Conservation (phyloP, 2,888 invertebrate species). For the Drepana falcataria region DNA sequence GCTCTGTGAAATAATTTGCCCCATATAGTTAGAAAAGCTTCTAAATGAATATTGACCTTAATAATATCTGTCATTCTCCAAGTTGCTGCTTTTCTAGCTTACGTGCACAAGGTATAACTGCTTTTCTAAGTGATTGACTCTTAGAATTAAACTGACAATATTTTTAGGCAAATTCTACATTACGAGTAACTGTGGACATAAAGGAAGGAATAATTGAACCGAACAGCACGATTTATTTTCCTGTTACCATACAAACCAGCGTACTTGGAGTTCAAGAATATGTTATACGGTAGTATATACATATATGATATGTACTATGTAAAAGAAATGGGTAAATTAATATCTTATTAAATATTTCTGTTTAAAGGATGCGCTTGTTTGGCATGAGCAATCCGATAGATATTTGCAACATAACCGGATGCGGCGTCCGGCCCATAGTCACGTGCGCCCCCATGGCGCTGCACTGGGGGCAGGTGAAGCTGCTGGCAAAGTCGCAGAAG, state of each 20-base stretch:
- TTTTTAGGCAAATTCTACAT: slow-evolving; percentile 34
- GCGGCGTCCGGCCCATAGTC: slow-evolving; percentile 83
- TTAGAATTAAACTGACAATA: background rate
- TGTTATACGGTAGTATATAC: slow-evolving; percentile 41
- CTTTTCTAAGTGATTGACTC: background rate
- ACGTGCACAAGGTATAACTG: too few relatives aligned
- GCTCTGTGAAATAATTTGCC: too few relatives aligned
- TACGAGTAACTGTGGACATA: slow-evolving; percentile 42
- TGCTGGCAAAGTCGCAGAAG: slow-evolving; percentile 73
- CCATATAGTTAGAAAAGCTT: too few relatives aligned
- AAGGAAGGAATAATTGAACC: slow-evolving; percentile 67
- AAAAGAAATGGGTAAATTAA: background rate
- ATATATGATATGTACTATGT: background rate
- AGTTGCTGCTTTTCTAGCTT: too few relatives aligned
- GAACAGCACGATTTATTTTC: slow-evolving; percentile 56
- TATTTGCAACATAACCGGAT: slow-evolving; percentile 72
- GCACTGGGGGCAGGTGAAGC: slow-evolving; percentile 80
- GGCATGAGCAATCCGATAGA: slow-evolving; percentile 59
- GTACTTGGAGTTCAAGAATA: slow-evolving; percentile 65
- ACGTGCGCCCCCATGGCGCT: slow-evolving; percentile 79
- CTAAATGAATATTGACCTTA: too few relatives aligned
- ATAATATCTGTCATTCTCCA: too few relatives aligned
- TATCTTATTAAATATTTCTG: background rate
- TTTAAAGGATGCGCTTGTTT: slow-evolving; percentile 45
- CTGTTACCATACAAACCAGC: slow-evolving; percentile 61